Evolutionary conservation across 2,888 invertebrate species (phyloP), one percentile per base, ranked within the genome.

Genomic region (Nemapogon koenigi): DNA sequence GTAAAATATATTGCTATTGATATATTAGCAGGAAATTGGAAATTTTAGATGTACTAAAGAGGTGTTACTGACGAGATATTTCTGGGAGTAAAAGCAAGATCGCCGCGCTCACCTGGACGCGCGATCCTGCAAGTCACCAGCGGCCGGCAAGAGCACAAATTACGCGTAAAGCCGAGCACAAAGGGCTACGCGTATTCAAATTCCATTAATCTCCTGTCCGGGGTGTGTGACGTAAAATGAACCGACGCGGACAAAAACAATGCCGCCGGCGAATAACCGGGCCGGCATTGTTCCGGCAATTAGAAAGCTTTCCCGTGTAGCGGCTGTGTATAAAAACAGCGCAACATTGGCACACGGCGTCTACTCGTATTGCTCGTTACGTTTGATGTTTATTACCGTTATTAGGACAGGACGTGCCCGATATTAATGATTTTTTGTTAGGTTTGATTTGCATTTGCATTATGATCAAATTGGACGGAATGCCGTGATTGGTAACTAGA

Each of bases 251-350:
- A 75, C 76, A 75, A 78, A 78, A 78, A 78, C 76, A 78, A 78
- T 76, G 76, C 73, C 75, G 69, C 64, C 65, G 72, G 76, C 76
- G 69, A 72, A 78, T 75, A 76, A 75, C 76, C 73, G 68, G 76
- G 72, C 75, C 75, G 71, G 75, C 75, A 76, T 78, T 79, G 78
- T 78, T 76, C 73, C 76, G 75, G 73, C 79, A 79, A 78, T 78
- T 78, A 79, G 79, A 78, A 76, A 78, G 79, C 75, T 78, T 79
- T 79, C 73, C 76, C 76, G 72, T 76, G 76, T 76, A 76, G 71
- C 67, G 70, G 69, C 58, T 73, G 72, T 72, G 76, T 76, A 75
- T 78, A 76, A 76, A 76, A 78, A 78, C 76, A 75, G 64, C 70
- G 75, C 72, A 73, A 72, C 75, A 75, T 73, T 73, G 73, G 75